Base-by-base conservation (phyloP, 2,888 invertebrate species). In the Epinotia bilunana region DNA sequence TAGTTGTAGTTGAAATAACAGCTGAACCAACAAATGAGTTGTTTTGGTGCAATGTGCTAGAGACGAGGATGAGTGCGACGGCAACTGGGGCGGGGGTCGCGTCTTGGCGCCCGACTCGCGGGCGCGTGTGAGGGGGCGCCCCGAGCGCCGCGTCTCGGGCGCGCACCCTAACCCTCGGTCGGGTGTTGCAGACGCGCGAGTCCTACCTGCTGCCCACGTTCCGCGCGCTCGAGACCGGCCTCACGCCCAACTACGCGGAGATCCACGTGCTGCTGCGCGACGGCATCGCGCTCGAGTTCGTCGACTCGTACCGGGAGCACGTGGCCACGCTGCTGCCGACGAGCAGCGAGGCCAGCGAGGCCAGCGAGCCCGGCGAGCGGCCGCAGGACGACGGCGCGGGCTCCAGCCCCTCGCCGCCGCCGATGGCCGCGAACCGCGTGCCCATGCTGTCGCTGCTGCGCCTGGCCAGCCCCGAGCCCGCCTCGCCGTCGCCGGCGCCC, bases 181-280 rank as follows among this genome's bases (percentile, higher is more conserved):
- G 72, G 77, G 72, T 65, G 57, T 90, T 89, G 86, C 92, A 91
- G 92, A 83, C 85, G 81, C 80, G 84, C 84, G 91, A 90, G 84
- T 81, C 90, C 80, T 92, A 95, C 89, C 90, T 95, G 85, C 92
- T 86, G 85, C 95, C 95, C 83, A 87, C 88, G 79, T 95, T 95
- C 89, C 85, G 83, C 77, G 95, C 94, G 88, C 88, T 95, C 77
- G 95, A 95, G 90, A 77, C 70, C 81, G 95, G 93, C 80, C 89
- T 78, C 81, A 89, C 93, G 85, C 93, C 90, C 86, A 90, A 86
- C 88, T 90, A 83, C 87, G 88, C 84, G 77, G 93, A 93, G 83
- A 87, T 93, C 76, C 78, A 83, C 83, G 84, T 82, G 81, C 90
- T 89, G 87, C 88, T 91, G 83, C 89, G 89, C 82, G 87, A 89